phyloP scores from a whole-genome alignment of 2,888 invertebrate species.

The Ptilodon capucinus region DNA sequence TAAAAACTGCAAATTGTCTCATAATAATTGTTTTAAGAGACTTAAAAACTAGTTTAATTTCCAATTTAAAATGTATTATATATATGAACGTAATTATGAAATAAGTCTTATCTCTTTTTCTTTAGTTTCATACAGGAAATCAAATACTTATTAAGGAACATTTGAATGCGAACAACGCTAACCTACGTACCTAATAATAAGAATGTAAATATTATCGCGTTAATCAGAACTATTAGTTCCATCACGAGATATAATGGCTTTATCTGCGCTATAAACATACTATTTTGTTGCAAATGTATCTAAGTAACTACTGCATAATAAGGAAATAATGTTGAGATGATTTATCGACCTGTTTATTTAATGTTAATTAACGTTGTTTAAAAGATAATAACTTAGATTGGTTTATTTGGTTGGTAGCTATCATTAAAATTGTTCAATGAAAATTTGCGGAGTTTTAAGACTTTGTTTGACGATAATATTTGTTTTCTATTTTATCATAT shows the following conservation, averaged over 20 bases:
- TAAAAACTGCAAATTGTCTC: too few relatives aligned
- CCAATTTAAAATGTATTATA: too few relatives aligned
- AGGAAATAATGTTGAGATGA: constrained; percentile 22
- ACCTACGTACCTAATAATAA: background rate
- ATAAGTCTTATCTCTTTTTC: too few relatives aligned
- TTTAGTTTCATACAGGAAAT: background rate
- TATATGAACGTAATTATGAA: too few relatives aligned
- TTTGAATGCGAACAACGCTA: background rate
- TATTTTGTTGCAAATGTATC: background rate
- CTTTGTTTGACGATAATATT: too few relatives aligned
- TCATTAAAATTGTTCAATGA: too few relatives aligned
- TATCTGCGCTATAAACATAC: background rate
- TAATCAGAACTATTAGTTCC: background rate
- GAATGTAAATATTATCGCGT: background rate
- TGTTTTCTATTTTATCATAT: too few relatives aligned
- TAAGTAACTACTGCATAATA: constrained; percentile 9
- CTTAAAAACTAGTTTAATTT: too few relatives aligned
- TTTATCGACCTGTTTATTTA: constrained; percentile 20
- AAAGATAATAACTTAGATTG: too few relatives aligned
- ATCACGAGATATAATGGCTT: background rate
- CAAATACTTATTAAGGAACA: background rate
- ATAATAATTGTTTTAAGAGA: too few relatives aligned
- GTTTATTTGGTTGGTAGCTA: too few relatives aligned
- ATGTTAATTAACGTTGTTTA: constrained; percentile 21
- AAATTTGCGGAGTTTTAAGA: too few relatives aligned